phyloP scores from a whole-genome alignment of 2,888 invertebrate genomes.

The Cantharis nigra region DNA sequence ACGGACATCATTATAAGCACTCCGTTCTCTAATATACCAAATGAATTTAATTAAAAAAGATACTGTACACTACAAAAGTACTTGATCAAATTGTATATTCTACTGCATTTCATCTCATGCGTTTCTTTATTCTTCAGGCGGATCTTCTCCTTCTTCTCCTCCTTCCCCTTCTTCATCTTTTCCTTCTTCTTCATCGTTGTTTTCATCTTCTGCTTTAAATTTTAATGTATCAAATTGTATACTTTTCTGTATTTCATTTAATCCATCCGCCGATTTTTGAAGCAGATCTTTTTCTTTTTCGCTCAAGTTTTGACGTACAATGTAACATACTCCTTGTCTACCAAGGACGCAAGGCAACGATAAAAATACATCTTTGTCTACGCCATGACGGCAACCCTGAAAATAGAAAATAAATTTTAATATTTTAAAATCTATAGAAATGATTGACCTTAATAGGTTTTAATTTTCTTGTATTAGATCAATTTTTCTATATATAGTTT shows the following conservation, averaged over 20 bases:
- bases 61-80: neutral
- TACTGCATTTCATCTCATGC: too few species aligned
- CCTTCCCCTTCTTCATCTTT: too few species aligned
- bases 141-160: too few species aligned
- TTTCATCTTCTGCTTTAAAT: too few species aligned
- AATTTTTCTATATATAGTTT: too few species aligned
- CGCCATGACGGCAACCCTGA: conserved; percentile 58
- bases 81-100: neutral
- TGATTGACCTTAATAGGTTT: too few species aligned
- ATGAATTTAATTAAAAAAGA: neutral
- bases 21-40: neutral
- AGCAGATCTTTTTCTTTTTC: conserved; percentile 53
- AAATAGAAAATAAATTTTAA: neutral
- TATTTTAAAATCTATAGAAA: too few species aligned
- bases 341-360: conserved; percentile 62
- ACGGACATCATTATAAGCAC: neutral
- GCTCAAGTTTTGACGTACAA: conserved; percentile 57
- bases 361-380: conserved; percentile 63
- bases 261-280: conserved; percentile 55
- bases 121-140: too few species aligned
- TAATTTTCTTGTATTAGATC: too few species aligned
- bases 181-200: too few species aligned
- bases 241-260: conserved; percentile 55
- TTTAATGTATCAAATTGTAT: conserved; percentile 25
- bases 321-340: conserved; percentile 55